A percentile compares a stretch with the other conserved stretches of the same genome.
Evolutionary conservation across 2,797 vertebrate species (phyloP).

Genomic region (Hydrolagus colliei): DNA sequence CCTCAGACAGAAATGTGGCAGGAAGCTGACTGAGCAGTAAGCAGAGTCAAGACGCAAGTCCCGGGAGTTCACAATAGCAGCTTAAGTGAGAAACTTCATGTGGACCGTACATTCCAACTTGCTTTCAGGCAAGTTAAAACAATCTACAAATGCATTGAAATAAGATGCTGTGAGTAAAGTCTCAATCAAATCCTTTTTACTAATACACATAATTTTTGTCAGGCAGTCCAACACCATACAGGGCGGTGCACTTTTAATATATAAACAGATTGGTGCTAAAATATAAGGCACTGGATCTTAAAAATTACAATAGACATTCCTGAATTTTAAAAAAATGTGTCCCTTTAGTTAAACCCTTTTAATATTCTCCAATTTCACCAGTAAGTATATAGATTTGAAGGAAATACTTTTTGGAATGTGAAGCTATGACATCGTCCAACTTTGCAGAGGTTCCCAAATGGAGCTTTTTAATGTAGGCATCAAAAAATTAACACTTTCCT

Average conservation of each 20-base stretch:
- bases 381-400: background rate
- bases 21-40: too few relatives aligned
- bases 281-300: background rate
- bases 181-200: conserved; percentile 17
- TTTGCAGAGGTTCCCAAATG: background rate
- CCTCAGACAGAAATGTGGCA: too few relatives aligned
- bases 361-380: background rate
- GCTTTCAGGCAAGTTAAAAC: background rate
- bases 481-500: background rate
- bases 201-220: conserved; percentile 6
- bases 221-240: background rate
- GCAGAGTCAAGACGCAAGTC: too few relatives aligned
- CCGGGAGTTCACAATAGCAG: too few relatives aligned
- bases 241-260: background rate
- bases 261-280: background rate
- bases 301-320: background rate
- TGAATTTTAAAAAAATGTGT: conserved; percentile 19
- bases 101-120: background rate
- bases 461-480: background rate
- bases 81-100: background rate
- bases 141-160: background rate
- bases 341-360: background rate
- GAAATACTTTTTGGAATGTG: background rate
- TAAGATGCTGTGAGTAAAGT: background rate
- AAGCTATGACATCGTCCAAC: background rate